Percentiles rank a stretch among this genome's conserved stretches.
phyloP scores from a whole-genome alignment of 2,113 vertebrate genomes.

The Malurus alboscapulatus region DNA sequence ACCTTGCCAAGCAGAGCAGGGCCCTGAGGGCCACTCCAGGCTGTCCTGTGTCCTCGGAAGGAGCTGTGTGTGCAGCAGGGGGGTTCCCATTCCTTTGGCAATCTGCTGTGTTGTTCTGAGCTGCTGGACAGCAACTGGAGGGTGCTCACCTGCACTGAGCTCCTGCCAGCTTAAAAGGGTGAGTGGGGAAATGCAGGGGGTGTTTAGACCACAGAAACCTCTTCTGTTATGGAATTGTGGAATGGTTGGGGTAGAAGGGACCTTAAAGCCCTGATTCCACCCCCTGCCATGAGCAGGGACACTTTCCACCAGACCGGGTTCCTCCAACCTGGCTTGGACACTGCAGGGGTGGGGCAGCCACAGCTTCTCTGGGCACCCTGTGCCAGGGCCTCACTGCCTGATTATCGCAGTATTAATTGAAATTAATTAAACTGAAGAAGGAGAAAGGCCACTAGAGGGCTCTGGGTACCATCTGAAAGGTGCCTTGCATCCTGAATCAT shows the following conservation, averaged over 20 bases:
- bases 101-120: neutral
- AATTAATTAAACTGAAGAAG: neutral
- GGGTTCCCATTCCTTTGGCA: neutral
- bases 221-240: neutral
- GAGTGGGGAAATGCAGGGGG: fast-evolving
- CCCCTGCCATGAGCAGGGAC: neutral
- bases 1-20: fast-evolving
- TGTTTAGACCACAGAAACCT: neutral
- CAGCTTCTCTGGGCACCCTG: neutral
- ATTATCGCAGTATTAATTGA: neutral
- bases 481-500: neutral
- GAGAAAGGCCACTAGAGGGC: neutral
- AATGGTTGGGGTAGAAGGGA: neutral
- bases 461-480: neutral
- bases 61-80: neutral
- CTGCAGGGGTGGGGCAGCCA: neutral
- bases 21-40: neutral
- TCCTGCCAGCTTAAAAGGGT: neutral
- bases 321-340: neutral
- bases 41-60: no score
- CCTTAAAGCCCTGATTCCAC: neutral
- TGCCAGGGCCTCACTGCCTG: neutral
- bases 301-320: neutral
- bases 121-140: neutral
- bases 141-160: neutral